Evolutionary conservation across 2,797 vertebrate species (phyloP).

Genomic region (Silurus aristotelis): DNA sequence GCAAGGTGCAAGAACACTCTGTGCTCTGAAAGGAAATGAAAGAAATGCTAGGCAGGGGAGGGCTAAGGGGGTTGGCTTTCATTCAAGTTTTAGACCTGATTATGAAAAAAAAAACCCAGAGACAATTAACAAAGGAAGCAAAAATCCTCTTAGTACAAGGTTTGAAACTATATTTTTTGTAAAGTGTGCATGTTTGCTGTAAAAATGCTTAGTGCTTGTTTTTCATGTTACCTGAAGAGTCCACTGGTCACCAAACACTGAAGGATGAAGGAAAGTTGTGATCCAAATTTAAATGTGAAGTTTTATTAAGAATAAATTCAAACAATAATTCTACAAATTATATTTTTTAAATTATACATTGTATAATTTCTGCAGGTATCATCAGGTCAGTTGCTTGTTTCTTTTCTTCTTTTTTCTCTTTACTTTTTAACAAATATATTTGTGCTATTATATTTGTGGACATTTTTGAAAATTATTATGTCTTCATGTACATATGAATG

Average conservation of each 20-base stretch:
- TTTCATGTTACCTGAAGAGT: background rate
- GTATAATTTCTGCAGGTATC: background rate
- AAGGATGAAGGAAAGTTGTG: too few species aligned
- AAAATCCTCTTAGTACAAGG: constrained; percentile 50
- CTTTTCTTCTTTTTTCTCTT: background rate
- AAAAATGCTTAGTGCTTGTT: background rate
- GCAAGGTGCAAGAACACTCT: constrained; percentile 59
- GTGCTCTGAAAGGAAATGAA: constrained; percentile 49
- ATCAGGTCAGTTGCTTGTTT: background rate
- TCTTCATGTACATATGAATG: background rate
- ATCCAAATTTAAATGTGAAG: background rate
- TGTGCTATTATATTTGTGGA: background rate
- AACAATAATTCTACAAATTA: background rate
- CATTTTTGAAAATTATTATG: background rate
- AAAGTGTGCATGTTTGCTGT: background rate
- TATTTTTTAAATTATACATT: background rate
- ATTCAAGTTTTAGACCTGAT: constrained; percentile 65
- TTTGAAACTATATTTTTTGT: constrained; percentile 62
- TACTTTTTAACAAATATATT: background rate
- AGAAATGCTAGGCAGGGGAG: constrained; percentile 54
- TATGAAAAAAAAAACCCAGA: background rate
- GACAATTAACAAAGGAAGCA: constrained; percentile 37
- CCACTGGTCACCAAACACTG: background rate
- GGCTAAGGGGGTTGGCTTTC: constrained; percentile 9
- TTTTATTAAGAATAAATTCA: background rate